Base-by-base conservation (phyloP, 2,888 invertebrate genomes). In the Synergus gifuensis region DNA sequence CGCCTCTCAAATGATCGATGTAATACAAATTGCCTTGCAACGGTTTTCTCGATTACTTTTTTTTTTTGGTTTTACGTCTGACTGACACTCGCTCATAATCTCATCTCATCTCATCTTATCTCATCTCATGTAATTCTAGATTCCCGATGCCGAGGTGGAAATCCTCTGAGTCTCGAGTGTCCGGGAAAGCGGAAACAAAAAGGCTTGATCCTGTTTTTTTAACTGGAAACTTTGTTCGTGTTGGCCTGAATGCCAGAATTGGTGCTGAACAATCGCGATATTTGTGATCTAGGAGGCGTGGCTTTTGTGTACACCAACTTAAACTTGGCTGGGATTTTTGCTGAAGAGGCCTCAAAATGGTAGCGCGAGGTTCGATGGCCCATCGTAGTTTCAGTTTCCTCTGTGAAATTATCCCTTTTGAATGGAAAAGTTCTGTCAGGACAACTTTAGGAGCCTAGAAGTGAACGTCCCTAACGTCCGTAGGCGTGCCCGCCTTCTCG, bases 381-480 rank as follows among this genome's bases (percentile, higher is more conserved):
- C 49, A 42, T 28, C n/a, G 44, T 14, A 44, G 63, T 7, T 77
- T 77, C 49, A 46, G 22, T 63, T 18, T 80, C 36, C 44, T 58
- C 42, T 42, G 49, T 16, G 28, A 28, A 36, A 11, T 49, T 16
- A 36, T 3, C 46, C 5, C 12, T 46, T 8, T 69, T 28, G 8
- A 46, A 49, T 28, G 28, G 22, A 49, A 73, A 46, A 28, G 16
- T 49, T 28, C 22, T 46, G 63, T 49, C 73, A 49, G 60, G 64
- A 62, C 40, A 46, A 73, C 18, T 14, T 4, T 46, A 63, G 16
- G 49, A 44, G 76, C 28, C 36, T 93, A 96, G 93, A 96, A 97
- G 92, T 96, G 95, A 85, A 97, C 95, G 92, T 97, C 96, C 88
- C 96, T 94, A 87, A 97, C 96, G 92, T 98, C 97, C 87, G 97